phyloP scores from a whole-genome alignment of 53 echinoderm and acorn worm genomes.

The Astropecten irregularis region DNA sequence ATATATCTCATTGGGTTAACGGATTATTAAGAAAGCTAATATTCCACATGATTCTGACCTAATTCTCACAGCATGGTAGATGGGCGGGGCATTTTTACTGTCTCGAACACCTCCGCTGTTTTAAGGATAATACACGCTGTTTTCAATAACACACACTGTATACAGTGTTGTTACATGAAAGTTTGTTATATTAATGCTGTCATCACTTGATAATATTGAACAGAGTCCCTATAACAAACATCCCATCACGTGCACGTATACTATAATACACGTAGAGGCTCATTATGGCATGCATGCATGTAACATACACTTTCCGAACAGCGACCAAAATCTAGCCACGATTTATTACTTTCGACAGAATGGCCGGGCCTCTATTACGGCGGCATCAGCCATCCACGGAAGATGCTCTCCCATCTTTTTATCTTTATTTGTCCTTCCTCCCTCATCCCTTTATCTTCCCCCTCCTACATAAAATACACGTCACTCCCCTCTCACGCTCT shows the following conservation, averaged over 20 bases:
- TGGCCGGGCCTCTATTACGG: conserved; percentile 21
- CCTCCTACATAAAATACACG: no score
- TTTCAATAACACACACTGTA: neutral
- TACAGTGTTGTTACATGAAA: conserved; percentile 8
- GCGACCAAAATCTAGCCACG: conserved; percentile 18
- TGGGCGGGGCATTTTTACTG: neutral
- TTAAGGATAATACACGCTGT: neutral
- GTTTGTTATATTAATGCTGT: conserved; percentile 38
- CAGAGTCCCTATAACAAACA: conserved; percentile 17
- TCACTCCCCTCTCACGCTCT: neutral
- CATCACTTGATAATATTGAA: conserved; percentile 36
- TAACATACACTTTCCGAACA: no score
- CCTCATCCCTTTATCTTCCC: no score
- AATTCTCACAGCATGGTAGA: neutral
- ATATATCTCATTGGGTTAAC: no score
- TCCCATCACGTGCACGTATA: neutral
- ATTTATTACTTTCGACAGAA: conserved; percentile 28
- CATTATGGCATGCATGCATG: no score
- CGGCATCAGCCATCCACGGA: no score
- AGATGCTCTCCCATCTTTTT: no score
- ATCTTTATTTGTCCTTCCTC: no score
- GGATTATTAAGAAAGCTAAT: no score
- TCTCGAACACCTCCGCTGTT: neutral
- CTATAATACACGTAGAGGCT: neutral
- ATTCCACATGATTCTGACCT: neutral